Evolutionary conservation across 2,888 invertebrate species (phyloP), one percentile per base, ranked within the genome.

Genomic region (Dorcus parallelipipedus): DNA sequence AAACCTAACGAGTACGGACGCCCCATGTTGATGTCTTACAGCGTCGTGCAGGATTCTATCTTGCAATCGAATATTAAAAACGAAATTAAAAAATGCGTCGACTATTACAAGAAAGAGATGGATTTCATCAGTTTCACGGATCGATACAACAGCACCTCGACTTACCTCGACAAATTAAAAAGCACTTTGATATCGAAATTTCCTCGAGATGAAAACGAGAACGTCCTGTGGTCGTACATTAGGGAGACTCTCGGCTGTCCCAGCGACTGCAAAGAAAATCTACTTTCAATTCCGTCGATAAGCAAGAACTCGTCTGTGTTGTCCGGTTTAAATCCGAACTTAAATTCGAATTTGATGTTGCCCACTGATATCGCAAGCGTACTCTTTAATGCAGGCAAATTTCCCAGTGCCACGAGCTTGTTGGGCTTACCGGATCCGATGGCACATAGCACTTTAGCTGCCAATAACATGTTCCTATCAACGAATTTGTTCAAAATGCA

Each of bases 1-100:
- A 86, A 92, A 68, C 93, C 94, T 8, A 88, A 91, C 54, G 96
- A 96, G 77, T 95, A 95, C 77, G 95, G 95, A 0, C 86, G 94
- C 47, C 97, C 97, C 0, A 90, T 97, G 87, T 81, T 91, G 48
- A 87, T 97, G 80, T 91, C 91, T 65, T 95, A 94, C 74, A 90
- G 89, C 61, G 85, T 94, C 62, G 80, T 89, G 3, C 89, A 93
- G 69, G 95, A 96, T 71, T 86, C 87, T 53, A 88, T 90, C 68
- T 81, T 95, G 54, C 86, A 92, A 0, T 85, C 89, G 65, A 90
- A 91, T 71, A 85, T 93, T 9, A 88, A 93, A 77, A 88, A 88
- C 64, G 93, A 95, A 80, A 92, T 96, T 82, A 87, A 89, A 77
- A 86, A 88, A 71, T 88, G 92, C 71, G 88, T 91, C 9, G 91